Conservation (phyloP, 2,113 vertebrate species). For the Plecturocebus donacophilus region DNA sequence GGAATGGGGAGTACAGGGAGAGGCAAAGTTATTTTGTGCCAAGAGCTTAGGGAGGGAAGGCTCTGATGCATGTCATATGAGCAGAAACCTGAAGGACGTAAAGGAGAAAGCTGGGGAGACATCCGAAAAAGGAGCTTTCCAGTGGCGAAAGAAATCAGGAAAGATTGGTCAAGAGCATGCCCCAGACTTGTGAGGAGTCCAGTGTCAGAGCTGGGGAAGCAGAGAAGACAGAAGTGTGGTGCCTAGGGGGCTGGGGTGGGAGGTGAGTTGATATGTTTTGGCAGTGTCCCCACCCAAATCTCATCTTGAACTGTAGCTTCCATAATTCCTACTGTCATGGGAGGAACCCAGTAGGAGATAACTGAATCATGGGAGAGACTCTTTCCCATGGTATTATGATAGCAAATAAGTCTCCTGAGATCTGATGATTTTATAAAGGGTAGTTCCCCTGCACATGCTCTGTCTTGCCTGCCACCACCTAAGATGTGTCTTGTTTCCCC, state of each 20-base stretch:
- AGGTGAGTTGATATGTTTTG: no score
- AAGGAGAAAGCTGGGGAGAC: background rate
- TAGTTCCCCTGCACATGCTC: no score
- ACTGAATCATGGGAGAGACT: no score
- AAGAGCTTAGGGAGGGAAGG: background rate
- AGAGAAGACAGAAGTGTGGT: background rate
- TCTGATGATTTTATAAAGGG: no score
- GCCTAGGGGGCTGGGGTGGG: accelerated
- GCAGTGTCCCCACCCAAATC: no score
- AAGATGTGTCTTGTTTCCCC: no score
- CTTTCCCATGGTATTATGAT: no score
- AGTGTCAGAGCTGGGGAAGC: background rate
- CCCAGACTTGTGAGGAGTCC: background rate
- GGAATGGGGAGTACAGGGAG: background rate
- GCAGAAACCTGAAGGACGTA: background rate
- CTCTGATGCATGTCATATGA: background rate
- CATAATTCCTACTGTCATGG: no score
- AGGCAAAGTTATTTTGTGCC: background rate
- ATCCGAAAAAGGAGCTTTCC: background rate
- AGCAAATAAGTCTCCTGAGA: no score
- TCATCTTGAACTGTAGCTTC: no score
- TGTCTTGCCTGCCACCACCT: no score
- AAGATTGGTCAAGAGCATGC: background rate
- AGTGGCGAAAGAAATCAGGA: background rate
- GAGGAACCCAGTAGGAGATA: no score